Percentiles rank a stretch among this genome's conserved stretches.
Conservation (phyloP, 2,888 invertebrate genomes). For the Meiosimyza decipiens region DNA sequence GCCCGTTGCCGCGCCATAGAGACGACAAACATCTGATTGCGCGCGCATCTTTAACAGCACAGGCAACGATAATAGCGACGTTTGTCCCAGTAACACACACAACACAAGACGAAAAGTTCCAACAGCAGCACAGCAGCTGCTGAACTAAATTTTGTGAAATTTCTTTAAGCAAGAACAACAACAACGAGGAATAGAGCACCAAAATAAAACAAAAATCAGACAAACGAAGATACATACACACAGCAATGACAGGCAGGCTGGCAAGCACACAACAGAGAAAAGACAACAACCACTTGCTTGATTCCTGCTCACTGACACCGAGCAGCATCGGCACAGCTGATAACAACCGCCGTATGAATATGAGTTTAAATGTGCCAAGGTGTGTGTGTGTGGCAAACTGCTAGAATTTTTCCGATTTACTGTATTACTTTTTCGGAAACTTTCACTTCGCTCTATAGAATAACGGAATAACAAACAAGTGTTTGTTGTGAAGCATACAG, state of each 20-base stretch:
- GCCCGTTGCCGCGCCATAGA: neutral
- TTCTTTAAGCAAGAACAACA: neutral
- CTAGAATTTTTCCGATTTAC: conserved; percentile 19
- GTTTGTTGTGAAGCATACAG: conserved; percentile 16
- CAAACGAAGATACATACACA: neutral
- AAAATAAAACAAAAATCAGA: conserved; percentile 23
- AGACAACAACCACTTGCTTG: conserved; percentile 46
- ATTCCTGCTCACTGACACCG: conserved; percentile 40
- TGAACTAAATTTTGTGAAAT: too few relatives aligned
- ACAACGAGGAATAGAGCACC: neutral
- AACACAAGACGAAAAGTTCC: neutral
- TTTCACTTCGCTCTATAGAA: neutral
- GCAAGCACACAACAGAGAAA: conserved; percentile 11
- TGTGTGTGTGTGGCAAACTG: neutral
- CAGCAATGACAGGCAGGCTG: neutral
- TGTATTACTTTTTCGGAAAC: conserved; percentile 8
- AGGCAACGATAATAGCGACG: too few relatives aligned
- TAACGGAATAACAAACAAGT: conserved; percentile 1
- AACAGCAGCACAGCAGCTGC: too few relatives aligned
- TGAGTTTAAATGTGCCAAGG: neutral
- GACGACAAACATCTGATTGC: neutral
- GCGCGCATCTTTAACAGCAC: neutral
- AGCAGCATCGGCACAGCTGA: neutral
- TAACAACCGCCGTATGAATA: neutral
- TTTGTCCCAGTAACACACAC: conserved; percentile 11